Evolutionary conservation across 2,888 invertebrate genomes (phyloP).

Genomic region (Drosophila seclusa): DNA sequence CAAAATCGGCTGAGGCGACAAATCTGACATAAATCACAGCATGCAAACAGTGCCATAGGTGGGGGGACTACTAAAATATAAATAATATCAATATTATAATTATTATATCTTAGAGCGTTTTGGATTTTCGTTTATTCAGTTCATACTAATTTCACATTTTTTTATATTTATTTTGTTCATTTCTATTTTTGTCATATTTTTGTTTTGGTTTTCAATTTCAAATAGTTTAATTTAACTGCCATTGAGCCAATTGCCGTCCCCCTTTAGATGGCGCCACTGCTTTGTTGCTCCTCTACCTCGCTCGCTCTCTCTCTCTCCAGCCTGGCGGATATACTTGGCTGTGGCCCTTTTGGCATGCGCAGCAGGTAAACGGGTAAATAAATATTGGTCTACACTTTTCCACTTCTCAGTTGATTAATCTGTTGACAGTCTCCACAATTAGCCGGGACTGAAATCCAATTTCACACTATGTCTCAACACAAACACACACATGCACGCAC

Average conservation of each 20-base stretch:
- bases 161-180: neutral
- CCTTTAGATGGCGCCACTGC: neutral
- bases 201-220: neutral
- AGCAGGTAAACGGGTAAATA: conserved; percentile 29
- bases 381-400: conserved; percentile 52
- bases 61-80: neutral
- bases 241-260: neutral
- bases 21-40: conserved; percentile 60
- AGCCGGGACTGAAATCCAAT: conserved; percentile 27
- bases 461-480: conserved; percentile 26
- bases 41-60: conserved; percentile 22
- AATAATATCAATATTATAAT: neutral
- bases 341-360: conserved; percentile 57
- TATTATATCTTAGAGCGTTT: neutral
- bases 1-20: conserved; percentile 61
- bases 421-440: conserved; percentile 38
- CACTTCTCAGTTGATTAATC: conserved; percentile 62
- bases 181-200: neutral
- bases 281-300: neutral
- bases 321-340: conserved; percentile 57
- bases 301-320: neutral
- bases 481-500: conserved; percentile 18
- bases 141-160: neutral
- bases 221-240: neutral
- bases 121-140: neutral